phyloP scores from a whole-genome alignment of 2,888 invertebrate genomes.

The Cheilosia variabilis region DNA sequence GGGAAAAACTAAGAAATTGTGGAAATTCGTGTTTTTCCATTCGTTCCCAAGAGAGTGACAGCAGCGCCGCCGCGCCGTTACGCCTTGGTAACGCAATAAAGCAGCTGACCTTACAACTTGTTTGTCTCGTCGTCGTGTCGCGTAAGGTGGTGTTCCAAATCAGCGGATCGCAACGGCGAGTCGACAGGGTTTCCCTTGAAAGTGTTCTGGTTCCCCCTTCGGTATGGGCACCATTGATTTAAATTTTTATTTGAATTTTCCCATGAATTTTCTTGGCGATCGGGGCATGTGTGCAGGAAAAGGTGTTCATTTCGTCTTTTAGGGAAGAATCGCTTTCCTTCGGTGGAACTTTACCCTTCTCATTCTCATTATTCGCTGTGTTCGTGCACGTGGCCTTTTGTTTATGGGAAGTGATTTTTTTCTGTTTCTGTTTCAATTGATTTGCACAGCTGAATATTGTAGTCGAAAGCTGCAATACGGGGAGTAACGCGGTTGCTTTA shows the following conservation, averaged over 20 bases:
- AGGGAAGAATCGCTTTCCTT: slow-evolving; percentile 35
- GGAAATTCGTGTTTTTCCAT: slow-evolving; percentile 62
- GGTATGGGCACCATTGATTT: slow-evolving; percentile 53
- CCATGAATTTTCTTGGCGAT: slow-evolving; percentile 51
- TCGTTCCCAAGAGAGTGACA: slow-evolving; percentile 31
- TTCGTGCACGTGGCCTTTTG: slow-evolving; percentile 65
- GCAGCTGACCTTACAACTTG: slow-evolving; percentile 66
- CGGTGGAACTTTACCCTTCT: slow-evolving; percentile 55
- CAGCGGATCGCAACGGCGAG: slow-evolving; percentile 66
- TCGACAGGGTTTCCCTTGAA: slow-evolving; percentile 47
- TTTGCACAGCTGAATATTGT: slow-evolving; percentile 22
- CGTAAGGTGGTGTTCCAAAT: slow-evolving; percentile 75
- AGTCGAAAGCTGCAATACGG: slow-evolving; percentile 4
- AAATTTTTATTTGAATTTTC: slow-evolving; percentile 71
- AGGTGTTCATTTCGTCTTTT: slow-evolving; percentile 63
- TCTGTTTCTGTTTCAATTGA: slow-evolving; percentile 57
- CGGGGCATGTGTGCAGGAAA: slow-evolving; percentile 24
- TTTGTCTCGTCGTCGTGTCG: slow-evolving; percentile 57
- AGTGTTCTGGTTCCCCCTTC: slow-evolving; percentile 22
- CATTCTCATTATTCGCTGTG: slow-evolving; percentile 42
- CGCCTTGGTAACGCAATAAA: slow-evolving; percentile 59
- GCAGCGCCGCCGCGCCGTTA: slow-evolving; percentile 45
- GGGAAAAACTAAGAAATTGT: slow-evolving; percentile 57
- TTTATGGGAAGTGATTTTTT: slow-evolving; percentile 73
- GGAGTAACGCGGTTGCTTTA: slow-evolving; percentile 35